Evolutionary conservation across 2,797 vertebrate species (phyloP), one percentile per base, ranked within the genome.

Genomic region (Rhinatrema bivittatum): DNA sequence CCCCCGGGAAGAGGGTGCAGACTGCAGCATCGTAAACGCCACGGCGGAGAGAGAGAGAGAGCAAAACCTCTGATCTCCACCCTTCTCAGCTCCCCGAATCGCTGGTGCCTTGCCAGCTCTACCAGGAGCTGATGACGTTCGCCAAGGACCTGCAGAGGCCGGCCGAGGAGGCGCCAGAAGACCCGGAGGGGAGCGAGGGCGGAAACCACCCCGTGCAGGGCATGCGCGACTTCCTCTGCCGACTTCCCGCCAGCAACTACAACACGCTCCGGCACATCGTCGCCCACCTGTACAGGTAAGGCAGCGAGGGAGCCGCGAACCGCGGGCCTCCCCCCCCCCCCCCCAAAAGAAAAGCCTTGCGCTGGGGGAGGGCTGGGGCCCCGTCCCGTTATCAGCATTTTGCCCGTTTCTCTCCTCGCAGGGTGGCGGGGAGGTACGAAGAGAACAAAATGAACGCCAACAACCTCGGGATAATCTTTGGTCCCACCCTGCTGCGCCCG

Each of bases 401-500:
- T n/a, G n/a, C n/a, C n/a, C n/a, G n/a, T n/a, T 50, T 53, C 42
- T 37, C 32, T 40, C 32, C 44, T 17, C 29, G 25, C 62, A 98
- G 93, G 71, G 88, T 97, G 46, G 87, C 94, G 10, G 75, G 84
- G 55, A 79, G 72, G 35, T 68, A 46, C 2, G 87, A 95, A 26
- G 85, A 90, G 43, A 98, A 98, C 77, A 96, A 91, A 71, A 98
- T 98, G 94, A 92, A 85, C 10, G 64, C 90, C 1, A 85, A 86
- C 54, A 98, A 97, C 62, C 50, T 98, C 72, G 94, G 94, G 16
- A 98, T 98, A 7, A 86, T 97, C 11, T 97, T 98, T 24, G 93
- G 94, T 5, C 94, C 94, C 0, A 97, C 94, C 0, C 70, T 98
- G 46, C 48, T 98, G 62, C 88, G 89, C 34, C 83, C 79, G 1